Evolutionary conservation across 2,113 vertebrate species (phyloP).

Genomic region (Dasypus novemcinctus): DNA sequence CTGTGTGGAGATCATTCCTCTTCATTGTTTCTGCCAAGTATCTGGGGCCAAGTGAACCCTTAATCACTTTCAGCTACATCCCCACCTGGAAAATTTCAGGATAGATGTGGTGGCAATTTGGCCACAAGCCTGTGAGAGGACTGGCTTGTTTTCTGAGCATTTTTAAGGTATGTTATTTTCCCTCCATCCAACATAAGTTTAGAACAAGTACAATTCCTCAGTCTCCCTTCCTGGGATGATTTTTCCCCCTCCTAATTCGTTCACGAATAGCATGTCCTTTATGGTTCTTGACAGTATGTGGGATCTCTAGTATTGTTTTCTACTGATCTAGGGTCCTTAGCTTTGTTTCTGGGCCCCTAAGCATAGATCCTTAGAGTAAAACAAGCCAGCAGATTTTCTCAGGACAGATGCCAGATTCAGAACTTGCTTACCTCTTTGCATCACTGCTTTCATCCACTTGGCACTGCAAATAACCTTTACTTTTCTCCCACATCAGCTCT

Average conservation of each 20-base stretch:
- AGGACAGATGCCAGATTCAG: neutral
- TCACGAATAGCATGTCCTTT: too few relatives aligned
- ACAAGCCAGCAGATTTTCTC: neutral
- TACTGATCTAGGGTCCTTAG: accelerated
- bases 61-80: neutral
- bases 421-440: neutral
- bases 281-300: neutral
- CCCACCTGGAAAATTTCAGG: neutral
- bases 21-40: neutral
- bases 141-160: neutral
- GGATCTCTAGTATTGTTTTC: neutral
- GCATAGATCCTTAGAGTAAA: neutral
- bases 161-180: neutral
- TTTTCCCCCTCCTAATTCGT: neutral
- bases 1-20: neutral
- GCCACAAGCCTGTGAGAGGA: neutral
- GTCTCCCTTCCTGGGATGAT: neutral
- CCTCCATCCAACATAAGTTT: neutral
- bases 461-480: neutral
- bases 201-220: neutral
- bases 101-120: neutral
- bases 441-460: neutral
- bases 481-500: neutral
- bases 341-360: neutral
- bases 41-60: neutral